Conservation (phyloP, 2,113 vertebrate species). For the Galeopterus variegatus region DNA sequence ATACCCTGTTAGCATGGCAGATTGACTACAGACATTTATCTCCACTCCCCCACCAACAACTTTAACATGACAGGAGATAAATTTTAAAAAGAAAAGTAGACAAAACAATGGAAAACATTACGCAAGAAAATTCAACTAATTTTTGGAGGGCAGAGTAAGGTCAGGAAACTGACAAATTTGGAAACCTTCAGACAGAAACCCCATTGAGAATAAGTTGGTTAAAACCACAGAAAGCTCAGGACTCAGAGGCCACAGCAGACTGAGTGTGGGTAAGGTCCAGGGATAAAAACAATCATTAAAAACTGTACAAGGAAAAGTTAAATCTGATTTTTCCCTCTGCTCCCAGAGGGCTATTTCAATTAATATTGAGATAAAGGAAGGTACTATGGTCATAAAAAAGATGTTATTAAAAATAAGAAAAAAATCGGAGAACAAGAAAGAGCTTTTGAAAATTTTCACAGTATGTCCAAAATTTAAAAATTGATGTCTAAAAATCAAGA, state of each 20-base stretch:
- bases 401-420: not conserved
- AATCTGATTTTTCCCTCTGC: not conserved
- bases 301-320: not conserved
- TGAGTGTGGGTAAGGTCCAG: not conserved
- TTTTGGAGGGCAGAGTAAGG: slow-evolving; percentile 6
- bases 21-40: slow-evolving; percentile 52
- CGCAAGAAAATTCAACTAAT: slow-evolving; percentile 31
- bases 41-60: not conserved
- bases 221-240: not conserved
- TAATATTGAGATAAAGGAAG: not conserved
- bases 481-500: not conserved
- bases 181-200: slow-evolving; percentile 5
- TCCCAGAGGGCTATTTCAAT: not conserved
- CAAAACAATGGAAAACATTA: slow-evolving; percentile 53
- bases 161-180: slow-evolving; percentile 48
- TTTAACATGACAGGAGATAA: slow-evolving; percentile 66
- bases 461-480: slow-evolving; percentile 28
- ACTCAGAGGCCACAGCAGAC: not conserved
- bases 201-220: not conserved
- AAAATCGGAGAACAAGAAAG: not conserved
- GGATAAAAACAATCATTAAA: not conserved
- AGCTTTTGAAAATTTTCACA: not conserved
- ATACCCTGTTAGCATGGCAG: slow-evolving; percentile 1
- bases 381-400: not conserved
- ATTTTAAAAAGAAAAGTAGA: slow-evolving; percentile 42